Evolutionary conservation across 2,888 invertebrate species (phyloP), one percentile per base, ranked within the genome.

Genomic region (Andrena haemorrhoa): DNA sequence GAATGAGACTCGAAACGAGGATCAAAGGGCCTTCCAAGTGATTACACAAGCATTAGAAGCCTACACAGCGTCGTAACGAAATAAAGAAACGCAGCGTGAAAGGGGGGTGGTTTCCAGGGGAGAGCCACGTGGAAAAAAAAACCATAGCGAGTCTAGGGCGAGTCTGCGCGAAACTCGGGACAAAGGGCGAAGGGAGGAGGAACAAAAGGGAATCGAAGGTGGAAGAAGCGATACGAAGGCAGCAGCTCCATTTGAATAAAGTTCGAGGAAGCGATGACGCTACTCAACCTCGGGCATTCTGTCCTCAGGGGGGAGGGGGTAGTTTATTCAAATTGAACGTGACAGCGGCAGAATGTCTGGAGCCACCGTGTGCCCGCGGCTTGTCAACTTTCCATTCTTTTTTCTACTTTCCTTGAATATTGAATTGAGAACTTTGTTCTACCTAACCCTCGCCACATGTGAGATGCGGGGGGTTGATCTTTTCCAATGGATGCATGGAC

Each of bases 271-370:
- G 86, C 70, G 66, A 69, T 31, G 78, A 80, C 75, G 76, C 75
- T 61, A 10, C 56, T 49, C 35, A 68, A 35, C 75, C 72, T 68
- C 16, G 56, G 79, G 78, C 65, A 16, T 66, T 61, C 33, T 73
- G 63, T 63, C 33, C 53, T n/a, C 16, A 12, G 8, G 47, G 12
- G 61, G n/a, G 33, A 16, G 20, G 69, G 60, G 66, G 26, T 74
- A 68, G 82, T 81, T 81, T 86, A 89, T 86, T 88, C 82, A 86
- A 86, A 90, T 88, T 86, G 86, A 88, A 90, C 85, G 85, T 88
- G 86, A 89, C 85, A 79, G 81, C 65, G 84, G 83, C 84, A 76
- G 80, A 82, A 81, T 79, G 85, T 84, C 87, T 78, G 79, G 63
- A 72, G 63, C 77, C 49, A 58, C 53, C 29, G 63, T 63, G 56